phyloP scores from a whole-genome alignment of 2,113 vertebrate genomes.

The Phycodurus eques region DNA sequence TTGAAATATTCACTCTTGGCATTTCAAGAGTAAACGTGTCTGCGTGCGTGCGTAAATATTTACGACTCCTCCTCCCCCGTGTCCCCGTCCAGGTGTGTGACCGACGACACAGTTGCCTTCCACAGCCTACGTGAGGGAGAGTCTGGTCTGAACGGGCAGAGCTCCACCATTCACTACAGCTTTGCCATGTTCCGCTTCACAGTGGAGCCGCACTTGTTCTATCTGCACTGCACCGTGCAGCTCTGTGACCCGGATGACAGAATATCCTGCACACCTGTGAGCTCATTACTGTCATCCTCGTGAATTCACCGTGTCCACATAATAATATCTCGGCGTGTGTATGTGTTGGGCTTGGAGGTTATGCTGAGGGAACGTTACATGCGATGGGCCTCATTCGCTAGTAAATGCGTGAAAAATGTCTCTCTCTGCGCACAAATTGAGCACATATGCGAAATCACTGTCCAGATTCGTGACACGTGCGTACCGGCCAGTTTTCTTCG shows the following conservation, averaged over 20 bases:
- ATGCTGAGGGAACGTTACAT: neutral
- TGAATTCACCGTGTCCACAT: neutral
- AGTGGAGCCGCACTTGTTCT: conserved; percentile 49
- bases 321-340: neutral
- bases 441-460: too few relatives aligned
- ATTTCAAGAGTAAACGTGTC: neutral
- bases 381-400: neutral
- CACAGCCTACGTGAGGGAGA: conserved; percentile 7
- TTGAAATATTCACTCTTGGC: neutral
- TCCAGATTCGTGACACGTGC: too few relatives aligned
- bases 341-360: neutral
- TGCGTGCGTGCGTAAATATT: neutral
- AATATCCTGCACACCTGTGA: conserved; percentile 65
- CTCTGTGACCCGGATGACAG: conserved; percentile 64
- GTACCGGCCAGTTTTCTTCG: too few relatives aligned
- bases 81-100: conserved; percentile 51
- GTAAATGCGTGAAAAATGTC: too few relatives aligned
- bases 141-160: conserved; percentile 42
- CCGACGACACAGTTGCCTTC: conserved; percentile 61
- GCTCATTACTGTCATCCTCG: neutral
- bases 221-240: conserved; percentile 72
- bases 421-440: too few relatives aligned
- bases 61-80: neutral
- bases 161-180: conserved; percentile 60
- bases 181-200: conserved; percentile 75